Base-by-base conservation (phyloP, 2,113 vertebrate genomes). In the Cebus imitator region DNA sequence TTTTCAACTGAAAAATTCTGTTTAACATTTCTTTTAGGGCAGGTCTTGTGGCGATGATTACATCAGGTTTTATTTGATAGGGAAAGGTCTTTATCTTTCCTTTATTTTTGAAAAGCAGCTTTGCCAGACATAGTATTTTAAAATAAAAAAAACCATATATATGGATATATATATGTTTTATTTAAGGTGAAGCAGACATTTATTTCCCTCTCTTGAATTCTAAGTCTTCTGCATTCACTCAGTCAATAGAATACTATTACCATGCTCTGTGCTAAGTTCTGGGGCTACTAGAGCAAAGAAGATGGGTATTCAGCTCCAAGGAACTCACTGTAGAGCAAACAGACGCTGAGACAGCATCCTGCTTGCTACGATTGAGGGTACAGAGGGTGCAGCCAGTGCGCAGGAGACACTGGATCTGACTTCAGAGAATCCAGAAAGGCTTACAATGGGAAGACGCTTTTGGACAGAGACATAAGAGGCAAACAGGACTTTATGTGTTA, bases 171-270 rank as follows among this genome's bases (percentile, higher is more conserved):
- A 61, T 32, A 27, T 27, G 27, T 13, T 64, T 64, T 30, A 32
- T 64, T 64, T 64, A 64, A 64, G 52, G 70, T 37, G 48, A 76
- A 52, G 30, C 21, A 32, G 43, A 17, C 3, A 1, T 73, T 90
- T 79, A n/a, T 85, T 81, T 91, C 27, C 40, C 48, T 94, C 72
- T 80, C 72, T n/a, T 57, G 57, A 87, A 90, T 68, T 83, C 85
- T 73, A 4, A 37, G 50, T 70, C 40, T 58, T 64, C 30, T 35
- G 30, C 21, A 12, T 83, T 57, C 27, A 43, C 61, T 58, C 37
- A n/a, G 40, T n/a, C 27, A 13, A 4, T 52, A 45, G 14, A 72
- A 45, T 21, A 1, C 70, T 43, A 64, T 18, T 55, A 4, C 25
- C 23, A 13, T 40, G 58, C 7, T 78, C n/a, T n/a, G 20, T 25